Base-by-base conservation (phyloP, 1,140 invertebrate species). In the Ceratosolen solmsi region DNA sequence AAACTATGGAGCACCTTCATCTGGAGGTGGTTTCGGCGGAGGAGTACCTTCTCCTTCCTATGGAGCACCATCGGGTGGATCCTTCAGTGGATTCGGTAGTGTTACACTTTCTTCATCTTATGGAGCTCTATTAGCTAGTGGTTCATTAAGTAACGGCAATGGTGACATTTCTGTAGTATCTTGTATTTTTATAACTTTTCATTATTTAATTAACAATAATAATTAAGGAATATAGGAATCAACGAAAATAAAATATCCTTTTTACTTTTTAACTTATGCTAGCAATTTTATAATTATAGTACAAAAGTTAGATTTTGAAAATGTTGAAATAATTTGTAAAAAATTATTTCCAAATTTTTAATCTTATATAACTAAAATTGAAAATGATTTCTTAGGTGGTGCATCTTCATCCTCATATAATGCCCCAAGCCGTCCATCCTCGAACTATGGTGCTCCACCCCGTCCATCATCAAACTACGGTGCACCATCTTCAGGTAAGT, bases 1-100 rank as follows among this genome's bases (percentile, higher is more conserved):
- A 22, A 88, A 85, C 65, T 92, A 92, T 84, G 91, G 81, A 84
- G 91, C 82, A 3, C 87, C 88, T 63, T 85, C 82, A 38, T 78
- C 85, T 25, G 87, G 84, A 46, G 17, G 41, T 27, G 9, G n/a
- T 11, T 63, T 63, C 9, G 36, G 49, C 20, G 84, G 87, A 36
- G 86, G 88, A 33, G 74, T n/a, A 5, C 86, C 89, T 8, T 86
- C 87, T 7, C 63, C 73, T 3, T 49, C 41, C 33, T 73, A 83
- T 56, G 84, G 84, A 30, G 74, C 78, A 70, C 75, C 92, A 38
- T 73, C 78, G 41, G 89, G 90, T 36, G 84, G 2, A 17, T 84
- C 86, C 84, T 60, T 88, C 86, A 70, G 76, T 74, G 80, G 82
- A 27, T 78, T 92, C 91, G 41, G 88, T 38, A 84, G 84, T 68